Evolutionary conservation across 2,797 vertebrate genomes (phyloP).

Genomic region (Pantherophis alleghaniensis): DNA sequence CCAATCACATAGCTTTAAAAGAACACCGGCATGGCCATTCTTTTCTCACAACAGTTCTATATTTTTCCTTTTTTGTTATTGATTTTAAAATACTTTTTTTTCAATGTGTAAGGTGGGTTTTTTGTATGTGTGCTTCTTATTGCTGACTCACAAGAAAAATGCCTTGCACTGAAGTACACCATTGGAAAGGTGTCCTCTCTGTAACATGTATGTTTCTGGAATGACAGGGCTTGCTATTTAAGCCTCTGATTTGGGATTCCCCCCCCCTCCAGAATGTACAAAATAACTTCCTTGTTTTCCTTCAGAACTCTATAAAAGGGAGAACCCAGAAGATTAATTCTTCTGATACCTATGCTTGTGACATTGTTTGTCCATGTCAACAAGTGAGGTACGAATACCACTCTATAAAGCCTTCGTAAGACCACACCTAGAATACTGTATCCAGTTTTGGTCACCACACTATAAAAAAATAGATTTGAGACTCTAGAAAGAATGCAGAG

Average conservation of each 20-base stretch:
- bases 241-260: neutral
- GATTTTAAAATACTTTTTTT: neutral
- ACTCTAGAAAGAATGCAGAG: no score
- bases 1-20: neutral
- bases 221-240: neutral
- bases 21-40: neutral
- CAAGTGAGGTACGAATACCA: no score
- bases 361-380: neutral
- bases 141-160: neutral
- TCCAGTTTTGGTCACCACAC: no score
- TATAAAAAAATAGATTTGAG: no score
- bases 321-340: neutral
- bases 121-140: neutral
- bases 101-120: neutral
- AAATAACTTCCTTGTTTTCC: neutral
- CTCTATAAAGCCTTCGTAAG: no score
- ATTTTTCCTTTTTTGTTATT: neutral
- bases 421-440: no score
- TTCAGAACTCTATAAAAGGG: neutral
- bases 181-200: neutral
- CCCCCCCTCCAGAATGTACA: neutral
- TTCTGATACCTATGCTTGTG: neutral
- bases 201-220: neutral
- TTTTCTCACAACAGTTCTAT: neutral
- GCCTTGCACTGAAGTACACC: neutral